phyloP scores from a whole-genome alignment of 1,140 invertebrate genomes.

The Odontomachus brunneus region DNA sequence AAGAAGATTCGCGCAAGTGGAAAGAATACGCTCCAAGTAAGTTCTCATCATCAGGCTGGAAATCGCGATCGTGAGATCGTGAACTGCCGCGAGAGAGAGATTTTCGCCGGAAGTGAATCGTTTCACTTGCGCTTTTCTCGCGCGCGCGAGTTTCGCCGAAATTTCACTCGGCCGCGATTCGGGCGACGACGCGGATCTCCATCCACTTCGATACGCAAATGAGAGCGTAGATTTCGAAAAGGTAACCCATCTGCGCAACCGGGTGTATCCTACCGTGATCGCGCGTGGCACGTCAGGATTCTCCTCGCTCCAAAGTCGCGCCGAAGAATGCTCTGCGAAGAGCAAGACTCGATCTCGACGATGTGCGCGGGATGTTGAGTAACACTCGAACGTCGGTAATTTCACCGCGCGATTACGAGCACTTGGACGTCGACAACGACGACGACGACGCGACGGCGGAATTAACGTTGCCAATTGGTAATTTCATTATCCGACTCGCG shows the following conservation, averaged over 20 bases:
- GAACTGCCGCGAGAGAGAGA: background rate
- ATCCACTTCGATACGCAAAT: slow-evolving; percentile 66
- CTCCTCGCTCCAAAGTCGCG: too few relatives aligned
- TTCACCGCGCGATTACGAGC: background rate
- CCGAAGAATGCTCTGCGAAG: background rate
- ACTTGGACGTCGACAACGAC: background rate
- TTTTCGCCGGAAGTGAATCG: background rate
- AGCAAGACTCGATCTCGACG: slow-evolving; percentile 7
- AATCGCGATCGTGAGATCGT: background rate
- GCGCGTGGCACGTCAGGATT: slow-evolving; percentile 27
- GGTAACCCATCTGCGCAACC: slow-evolving; percentile 69
- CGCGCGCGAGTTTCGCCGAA: slow-evolving; percentile 35
- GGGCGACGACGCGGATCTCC: background rate
- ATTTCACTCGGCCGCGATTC: background rate
- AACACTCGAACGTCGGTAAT: background rate
- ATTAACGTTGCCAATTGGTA: slow-evolving; percentile 26
- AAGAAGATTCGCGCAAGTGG: background rate
- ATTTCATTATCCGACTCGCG: slow-evolving; percentile 12
- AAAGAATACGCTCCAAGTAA: too few relatives aligned
- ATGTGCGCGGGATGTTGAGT: background rate
- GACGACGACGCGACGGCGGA: background rate
- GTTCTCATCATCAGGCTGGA: background rate
- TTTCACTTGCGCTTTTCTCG: slow-evolving; percentile 35
- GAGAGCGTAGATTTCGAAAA: slow-evolving; percentile 45
- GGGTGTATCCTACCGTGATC: slow-evolving; percentile 72